Evolutionary conservation across 2,113 vertebrate genomes (phyloP).

Genomic region (Zingel zingel): DNA sequence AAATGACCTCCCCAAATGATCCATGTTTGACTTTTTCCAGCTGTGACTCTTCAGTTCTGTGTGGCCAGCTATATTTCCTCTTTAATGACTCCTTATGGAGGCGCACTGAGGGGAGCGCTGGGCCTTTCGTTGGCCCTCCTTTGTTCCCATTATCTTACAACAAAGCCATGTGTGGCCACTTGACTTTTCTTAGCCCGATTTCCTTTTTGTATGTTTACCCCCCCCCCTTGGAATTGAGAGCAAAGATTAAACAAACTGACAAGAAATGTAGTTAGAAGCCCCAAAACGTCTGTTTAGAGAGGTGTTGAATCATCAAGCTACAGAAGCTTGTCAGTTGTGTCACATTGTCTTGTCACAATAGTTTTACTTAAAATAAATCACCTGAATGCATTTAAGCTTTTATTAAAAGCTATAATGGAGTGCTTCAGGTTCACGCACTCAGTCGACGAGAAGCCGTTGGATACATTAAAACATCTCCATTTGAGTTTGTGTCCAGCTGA

Average conservation of each 20-base stretch:
- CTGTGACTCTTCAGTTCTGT: conserved; percentile 25
- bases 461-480: conserved; percentile 45
- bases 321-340: neutral
- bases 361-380: neutral
- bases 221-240: neutral
- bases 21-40: neutral
- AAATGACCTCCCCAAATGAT: neutral
- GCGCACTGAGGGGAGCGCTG: conserved; percentile 41
- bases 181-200: conserved; percentile 48
- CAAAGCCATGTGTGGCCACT: conserved; percentile 60
- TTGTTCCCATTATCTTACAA: conserved; percentile 70
- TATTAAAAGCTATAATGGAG: neutral
- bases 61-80: conserved; percentile 60
- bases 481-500: conserved; percentile 46
- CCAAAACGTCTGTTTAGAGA: neutral
- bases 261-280: neutral
- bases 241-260: conserved; percentile 11
- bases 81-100: conserved; percentile 67
- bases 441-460: conserved; percentile 23
- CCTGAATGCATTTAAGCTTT: neutral
- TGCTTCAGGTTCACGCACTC: neutral
- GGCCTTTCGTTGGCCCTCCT: conserved; percentile 63
- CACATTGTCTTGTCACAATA: too few species aligned
- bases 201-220: neutral
- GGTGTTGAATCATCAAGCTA: neutral